Evolutionary conservation across 2,797 vertebrate species (phyloP).

Genomic region (Cottoperca gobio): DNA sequence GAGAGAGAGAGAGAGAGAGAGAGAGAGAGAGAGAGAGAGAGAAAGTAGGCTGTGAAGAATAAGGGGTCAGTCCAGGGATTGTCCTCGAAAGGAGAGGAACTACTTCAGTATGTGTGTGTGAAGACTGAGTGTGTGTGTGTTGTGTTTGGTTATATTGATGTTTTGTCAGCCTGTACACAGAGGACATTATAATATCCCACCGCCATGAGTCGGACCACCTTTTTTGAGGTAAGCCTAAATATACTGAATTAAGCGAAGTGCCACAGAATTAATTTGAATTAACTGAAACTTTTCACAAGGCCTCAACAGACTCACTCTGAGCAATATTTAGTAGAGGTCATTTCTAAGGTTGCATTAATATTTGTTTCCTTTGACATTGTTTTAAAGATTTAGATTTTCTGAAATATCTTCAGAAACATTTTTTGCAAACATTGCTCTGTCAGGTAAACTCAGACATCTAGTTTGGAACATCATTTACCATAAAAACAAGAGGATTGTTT

Average conservation of each 20-base stretch:
- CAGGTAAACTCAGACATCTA: neutral
- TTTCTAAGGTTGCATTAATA: neutral
- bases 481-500: neutral
- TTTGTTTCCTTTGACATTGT: neutral
- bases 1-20: constrained; percentile 13
- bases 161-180: constrained; percentile 22
- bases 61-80: constrained; percentile 68
- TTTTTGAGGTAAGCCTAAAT: constrained; percentile 79
- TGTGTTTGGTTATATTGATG: constrained; percentile 33
- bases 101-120: constrained; percentile 42
- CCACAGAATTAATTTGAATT: neutral
- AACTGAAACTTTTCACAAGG: constrained; percentile 5
- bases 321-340: neutral
- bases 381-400: neutral
- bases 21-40: constrained; percentile 23
- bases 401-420: neutral
- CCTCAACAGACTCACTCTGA: constrained; percentile 3
- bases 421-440: neutral
- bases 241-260: neutral
- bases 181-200: constrained; percentile 30
- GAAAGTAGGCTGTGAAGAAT: constrained; percentile 45
- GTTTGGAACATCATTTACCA: neutral
- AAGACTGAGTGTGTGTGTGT: constrained; percentile 19
- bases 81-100: constrained; percentile 66
- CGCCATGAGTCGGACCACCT: constrained; percentile 80